These are phyloP conservation scores for Gallinago paraguaiae DNA, from an alignment of 2,113 vertebrate species.

Conservation along the genomic window DNA sequence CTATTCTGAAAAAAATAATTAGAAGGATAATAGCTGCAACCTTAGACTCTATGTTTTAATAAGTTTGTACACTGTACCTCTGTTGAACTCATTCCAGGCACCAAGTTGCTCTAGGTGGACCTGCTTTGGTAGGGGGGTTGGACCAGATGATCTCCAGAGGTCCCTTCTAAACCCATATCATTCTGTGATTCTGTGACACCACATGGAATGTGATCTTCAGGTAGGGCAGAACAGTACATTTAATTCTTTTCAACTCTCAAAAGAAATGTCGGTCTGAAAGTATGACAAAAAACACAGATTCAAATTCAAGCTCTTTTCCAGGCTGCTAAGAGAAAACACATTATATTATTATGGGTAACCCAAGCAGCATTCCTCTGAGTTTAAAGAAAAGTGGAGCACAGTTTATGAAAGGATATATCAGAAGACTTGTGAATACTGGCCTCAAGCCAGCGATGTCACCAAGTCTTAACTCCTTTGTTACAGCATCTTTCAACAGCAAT, in stretches of 20 bases:
- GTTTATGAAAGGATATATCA: not conserved
- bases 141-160: no score
- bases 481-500: not conserved
- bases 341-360: not conserved
- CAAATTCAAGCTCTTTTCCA: not conserved
- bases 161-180: no score
- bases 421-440: not conserved
- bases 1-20: not conserved
- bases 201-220: not conserved
- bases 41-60: not conserved
- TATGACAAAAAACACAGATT: not conserved
- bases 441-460: not conserved
- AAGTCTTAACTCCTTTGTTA: not conserved
- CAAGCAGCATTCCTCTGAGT: not conserved
- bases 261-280: not conserved
- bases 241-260: not conserved
- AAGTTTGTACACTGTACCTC: not conserved
- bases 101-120: no score
- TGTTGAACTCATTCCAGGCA: not conserved
- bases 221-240: not conserved
- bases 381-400: not conserved
- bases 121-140: no score
- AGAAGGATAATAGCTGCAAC: not conserved
- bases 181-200: no score
- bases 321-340: not conserved